phyloP scores from a whole-genome alignment of 92 coral and sea anemone species.

The Porites rus region DNA sequence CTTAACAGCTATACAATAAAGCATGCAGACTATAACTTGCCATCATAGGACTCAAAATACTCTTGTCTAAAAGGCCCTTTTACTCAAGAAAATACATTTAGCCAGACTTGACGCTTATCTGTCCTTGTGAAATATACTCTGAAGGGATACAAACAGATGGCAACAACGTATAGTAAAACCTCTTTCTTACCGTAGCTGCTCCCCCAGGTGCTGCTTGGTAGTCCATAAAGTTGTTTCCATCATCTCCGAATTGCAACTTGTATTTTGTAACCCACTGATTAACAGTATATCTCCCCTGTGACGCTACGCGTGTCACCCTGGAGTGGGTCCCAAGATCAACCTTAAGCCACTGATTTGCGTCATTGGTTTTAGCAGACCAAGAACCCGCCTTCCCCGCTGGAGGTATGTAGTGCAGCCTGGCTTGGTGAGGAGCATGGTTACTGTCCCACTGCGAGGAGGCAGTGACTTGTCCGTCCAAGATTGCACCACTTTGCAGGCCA shows the following conservation, averaged over 20 bases:
- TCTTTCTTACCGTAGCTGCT: background rate
- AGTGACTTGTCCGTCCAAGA: background rate
- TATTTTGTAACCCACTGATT: conserved; percentile 36
- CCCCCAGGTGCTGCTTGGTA: background rate
- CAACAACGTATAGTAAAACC: background rate
- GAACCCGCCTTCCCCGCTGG: background rate
- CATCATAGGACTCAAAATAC: too few species aligned
- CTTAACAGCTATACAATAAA: too few species aligned
- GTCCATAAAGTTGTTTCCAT: background rate
- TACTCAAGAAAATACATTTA: too few species aligned
- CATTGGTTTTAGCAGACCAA: conserved; percentile 8
- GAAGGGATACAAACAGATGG: too few species aligned
- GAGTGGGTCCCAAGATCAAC: background rate
- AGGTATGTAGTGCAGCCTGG: background rate
- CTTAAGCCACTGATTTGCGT: conserved; percentile 10
- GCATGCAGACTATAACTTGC: too few species aligned
- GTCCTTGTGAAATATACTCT: too few species aligned
- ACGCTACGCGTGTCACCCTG: conserved; percentile 4
- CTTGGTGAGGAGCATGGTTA: background rate
- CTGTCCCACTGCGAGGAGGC: conserved; percentile 5
- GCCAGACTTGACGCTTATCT: too few species aligned
- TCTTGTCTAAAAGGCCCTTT: too few species aligned
- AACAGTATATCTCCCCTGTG: conserved; percentile 12
- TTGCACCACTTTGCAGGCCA: conserved; percentile 12
- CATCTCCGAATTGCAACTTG: background rate